Percentiles rank a stretch among this genome's conserved stretches.
Conservation (phyloP, 2,888 invertebrate genomes). For the Lissocephala sabroskyi region DNA sequence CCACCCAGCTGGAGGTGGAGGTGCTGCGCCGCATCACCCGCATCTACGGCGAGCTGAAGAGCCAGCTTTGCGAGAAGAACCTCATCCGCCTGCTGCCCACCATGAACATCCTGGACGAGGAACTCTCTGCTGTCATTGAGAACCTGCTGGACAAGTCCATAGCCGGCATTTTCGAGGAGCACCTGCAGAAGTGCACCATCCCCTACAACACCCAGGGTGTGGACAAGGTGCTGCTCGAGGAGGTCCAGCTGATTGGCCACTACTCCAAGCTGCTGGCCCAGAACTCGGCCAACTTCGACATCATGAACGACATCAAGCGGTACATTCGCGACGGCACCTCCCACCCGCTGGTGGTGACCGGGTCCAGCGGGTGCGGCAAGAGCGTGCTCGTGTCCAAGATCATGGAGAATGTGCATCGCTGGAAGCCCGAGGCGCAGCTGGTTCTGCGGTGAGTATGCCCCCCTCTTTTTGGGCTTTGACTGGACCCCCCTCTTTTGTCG, state of each 20-base stretch:
- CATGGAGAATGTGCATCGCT: slow-evolving; percentile 77
- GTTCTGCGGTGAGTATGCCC: slow-evolving; percentile 64
- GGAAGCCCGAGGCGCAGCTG: slow-evolving; percentile 78
- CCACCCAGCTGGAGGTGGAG: slow-evolving; percentile 77
- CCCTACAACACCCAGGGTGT: slow-evolving; percentile 80
- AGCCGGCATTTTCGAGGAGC: slow-evolving; percentile 80
- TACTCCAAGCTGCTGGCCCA: slow-evolving; percentile 80
- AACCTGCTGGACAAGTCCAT: slow-evolving; percentile 80
- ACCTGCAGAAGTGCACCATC: slow-evolving; percentile 75
- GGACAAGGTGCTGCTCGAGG: slow-evolving; percentile 81
- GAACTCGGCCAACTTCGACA: slow-evolving; percentile 73
- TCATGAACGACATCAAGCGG: slow-evolving; percentile 69
- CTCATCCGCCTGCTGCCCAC: slow-evolving; percentile 76
- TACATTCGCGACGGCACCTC: slow-evolving; percentile 74
- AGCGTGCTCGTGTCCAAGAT: slow-evolving; percentile 85
- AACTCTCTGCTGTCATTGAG: slow-evolving; percentile 76
- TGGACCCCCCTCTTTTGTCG: not conserved
- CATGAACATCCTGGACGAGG: slow-evolving; percentile 69
- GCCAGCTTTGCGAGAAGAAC: slow-evolving; percentile 82
- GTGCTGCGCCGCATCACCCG: slow-evolving; percentile 80
- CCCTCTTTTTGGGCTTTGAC: not conserved
- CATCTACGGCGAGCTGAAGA: slow-evolving; percentile 82
- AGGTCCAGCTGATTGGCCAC: slow-evolving; percentile 80
- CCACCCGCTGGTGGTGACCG: slow-evolving; percentile 81
- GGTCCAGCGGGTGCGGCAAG: slow-evolving; percentile 88